Percentiles rank a stretch among this genome's conserved stretches.
phyloP scores from a whole-genome alignment of 2,888 invertebrate genomes.

The Parthenolecanium corni region DNA sequence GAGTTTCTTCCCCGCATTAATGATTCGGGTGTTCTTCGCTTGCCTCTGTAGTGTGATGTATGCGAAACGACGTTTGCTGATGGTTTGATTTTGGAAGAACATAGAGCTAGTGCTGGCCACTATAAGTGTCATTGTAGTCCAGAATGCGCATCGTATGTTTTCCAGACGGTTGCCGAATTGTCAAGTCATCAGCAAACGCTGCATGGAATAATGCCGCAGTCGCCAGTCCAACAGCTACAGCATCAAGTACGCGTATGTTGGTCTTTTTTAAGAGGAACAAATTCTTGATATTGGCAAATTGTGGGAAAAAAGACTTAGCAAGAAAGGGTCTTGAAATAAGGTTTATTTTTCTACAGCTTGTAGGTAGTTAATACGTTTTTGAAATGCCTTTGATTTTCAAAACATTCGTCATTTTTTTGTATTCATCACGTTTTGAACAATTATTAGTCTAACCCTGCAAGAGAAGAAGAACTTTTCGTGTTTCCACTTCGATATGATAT shows the following conservation, averaged over 20 bases:
- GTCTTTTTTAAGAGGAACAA: neutral
- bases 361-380: too few relatives aligned
- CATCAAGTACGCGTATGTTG: slow-evolving; percentile 38
- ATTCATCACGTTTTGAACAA: too few relatives aligned
- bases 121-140: slow-evolving; percentile 41
- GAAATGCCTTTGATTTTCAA: too few relatives aligned
- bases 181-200: slow-evolving; percentile 32
- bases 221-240: slow-evolving; percentile 42
- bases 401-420: too few relatives aligned
- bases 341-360: too few relatives aligned
- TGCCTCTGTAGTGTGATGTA: slow-evolving; percentile 12
- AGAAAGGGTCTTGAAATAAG: too few relatives aligned
- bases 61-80: slow-evolving; percentile 17
- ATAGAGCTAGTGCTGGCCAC: slow-evolving; percentile 34
- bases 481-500: too few relatives aligned
- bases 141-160: slow-evolving; percentile 38
- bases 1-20: too few relatives aligned
- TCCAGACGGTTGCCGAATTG: slow-evolving; percentile 34
- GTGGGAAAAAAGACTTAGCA: neutral
- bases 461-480: too few relatives aligned
- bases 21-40: neutral
- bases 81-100: slow-evolving; percentile 6
- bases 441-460: too few relatives aligned
- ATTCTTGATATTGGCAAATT: neutral
- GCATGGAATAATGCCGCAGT: slow-evolving; percentile 35